phyloP scores from a whole-genome alignment of 2,797 vertebrate species.

The Linurgus olivaceus region DNA sequence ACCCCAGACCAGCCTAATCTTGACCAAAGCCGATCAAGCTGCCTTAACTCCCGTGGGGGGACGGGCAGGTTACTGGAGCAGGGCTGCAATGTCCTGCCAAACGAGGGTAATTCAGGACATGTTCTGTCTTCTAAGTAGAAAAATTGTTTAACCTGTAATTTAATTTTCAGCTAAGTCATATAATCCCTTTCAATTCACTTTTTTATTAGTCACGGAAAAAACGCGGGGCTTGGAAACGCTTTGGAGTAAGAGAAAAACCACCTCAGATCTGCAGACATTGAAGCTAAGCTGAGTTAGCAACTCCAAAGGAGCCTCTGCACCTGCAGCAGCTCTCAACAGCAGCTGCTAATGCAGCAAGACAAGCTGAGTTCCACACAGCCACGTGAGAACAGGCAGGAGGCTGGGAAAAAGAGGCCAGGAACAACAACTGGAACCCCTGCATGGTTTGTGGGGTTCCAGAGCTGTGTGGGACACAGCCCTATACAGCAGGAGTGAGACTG shows the following conservation, averaged over 20 bases:
- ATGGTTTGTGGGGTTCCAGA: not conserved
- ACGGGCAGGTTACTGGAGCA: not conserved
- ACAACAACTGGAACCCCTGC: accelerated
- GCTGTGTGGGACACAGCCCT: accelerated
- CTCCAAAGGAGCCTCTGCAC: not conserved
- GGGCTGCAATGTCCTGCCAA: not conserved
- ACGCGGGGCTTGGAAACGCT: accelerated
- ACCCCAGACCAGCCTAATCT: not conserved
- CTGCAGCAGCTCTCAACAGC: not conserved
- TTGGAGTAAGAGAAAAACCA: not conserved
- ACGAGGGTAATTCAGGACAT: not conserved
- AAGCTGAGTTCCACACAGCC: not conserved
- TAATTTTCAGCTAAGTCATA: not conserved
- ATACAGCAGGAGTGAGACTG: not conserved
- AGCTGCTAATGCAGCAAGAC: not conserved
- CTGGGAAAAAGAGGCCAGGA: accelerated
- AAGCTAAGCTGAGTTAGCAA: not conserved
- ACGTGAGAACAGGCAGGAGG: accelerated
- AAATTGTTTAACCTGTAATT: not conserved
- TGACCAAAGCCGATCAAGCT: not conserved
- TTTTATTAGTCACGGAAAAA: not conserved
- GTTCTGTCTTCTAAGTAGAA: not conserved
- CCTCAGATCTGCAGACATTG: not conserved
- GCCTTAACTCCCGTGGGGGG: not conserved
- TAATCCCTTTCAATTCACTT: not conserved